A percentile compares a stretch with the other conserved stretches of the same genome.
These are phyloP conservation scores for Elanus axillaris DNA, from an alignment of 2,113 vertebrate species.

Conservation along the genomic window DNA sequence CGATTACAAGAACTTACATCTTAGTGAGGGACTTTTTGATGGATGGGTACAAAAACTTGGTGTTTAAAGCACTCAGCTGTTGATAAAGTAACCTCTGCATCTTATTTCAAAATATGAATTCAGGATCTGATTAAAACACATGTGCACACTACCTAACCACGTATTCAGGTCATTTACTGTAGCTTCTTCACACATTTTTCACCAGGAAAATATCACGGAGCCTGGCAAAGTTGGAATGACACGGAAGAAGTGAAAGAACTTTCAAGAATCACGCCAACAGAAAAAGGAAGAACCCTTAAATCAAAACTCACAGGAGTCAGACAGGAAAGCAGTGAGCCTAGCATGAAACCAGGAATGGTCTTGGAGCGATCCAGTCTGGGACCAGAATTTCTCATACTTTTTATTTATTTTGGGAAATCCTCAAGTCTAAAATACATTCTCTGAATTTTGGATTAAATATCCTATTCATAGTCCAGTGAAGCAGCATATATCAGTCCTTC, in stretches of 20 bases:
- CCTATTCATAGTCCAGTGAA: not conserved
- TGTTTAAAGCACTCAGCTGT: not conserved
- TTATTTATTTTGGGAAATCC: conserved; percentile 42
- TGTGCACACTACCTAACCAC: not conserved
- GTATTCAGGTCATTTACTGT: not conserved
- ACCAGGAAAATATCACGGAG: not conserved
- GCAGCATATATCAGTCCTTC: not conserved
- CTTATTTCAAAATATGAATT: not conserved
- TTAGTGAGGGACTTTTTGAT: not conserved
- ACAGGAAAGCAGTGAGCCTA: conserved; percentile 18
- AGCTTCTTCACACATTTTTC: not conserved
- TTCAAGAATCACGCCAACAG: not conserved
- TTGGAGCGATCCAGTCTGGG: not conserved
- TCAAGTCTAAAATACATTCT: conserved; percentile 25
- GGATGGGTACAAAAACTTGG: not conserved
- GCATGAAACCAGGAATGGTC: not conserved
- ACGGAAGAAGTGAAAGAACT: not conserved
- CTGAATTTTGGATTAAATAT: not conserved
- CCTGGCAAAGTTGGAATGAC: not conserved
- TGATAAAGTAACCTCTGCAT: not conserved
- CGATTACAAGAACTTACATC: not conserved
- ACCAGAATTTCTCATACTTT: conserved; percentile 14
- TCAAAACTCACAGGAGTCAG: conserved; percentile 26
- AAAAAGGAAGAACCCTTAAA: conserved; percentile 21
- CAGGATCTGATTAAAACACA: not conserved